These are phyloP conservation scores for Microtus pennsylvanicus DNA, from an alignment of 2,113 vertebrate genomes.

Conservation along the genomic window DNA sequence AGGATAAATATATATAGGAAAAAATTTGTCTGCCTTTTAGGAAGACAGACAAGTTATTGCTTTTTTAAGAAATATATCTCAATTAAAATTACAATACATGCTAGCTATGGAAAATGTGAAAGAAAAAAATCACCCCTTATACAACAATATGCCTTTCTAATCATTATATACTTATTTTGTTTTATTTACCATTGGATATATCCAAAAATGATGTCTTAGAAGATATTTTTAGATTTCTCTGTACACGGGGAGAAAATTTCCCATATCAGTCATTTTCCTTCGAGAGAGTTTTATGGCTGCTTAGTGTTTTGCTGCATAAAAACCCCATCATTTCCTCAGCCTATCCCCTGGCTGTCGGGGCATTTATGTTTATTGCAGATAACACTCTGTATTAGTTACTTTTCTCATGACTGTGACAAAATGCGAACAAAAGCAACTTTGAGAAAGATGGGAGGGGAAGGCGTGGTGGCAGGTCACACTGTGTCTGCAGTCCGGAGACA, in stretches of 20 bases:
- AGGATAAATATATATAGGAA: not conserved
- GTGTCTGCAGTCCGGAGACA: not conserved
- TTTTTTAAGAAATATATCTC: not conserved
- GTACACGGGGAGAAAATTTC: not conserved
- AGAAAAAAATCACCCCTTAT: not conserved
- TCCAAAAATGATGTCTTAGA: conserved; percentile 13
- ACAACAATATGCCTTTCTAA: not conserved
- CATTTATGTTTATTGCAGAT: conserved; percentile 30
- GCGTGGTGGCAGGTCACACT: not conserved
- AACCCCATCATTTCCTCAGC: not conserved
- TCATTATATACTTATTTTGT: not conserved
- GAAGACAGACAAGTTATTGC: not conserved
- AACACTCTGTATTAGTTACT: conserved; percentile 8
- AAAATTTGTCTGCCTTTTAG: conserved; percentile 22
- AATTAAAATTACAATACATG: not conserved
- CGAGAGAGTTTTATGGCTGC: not conserved
- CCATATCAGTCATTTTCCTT: not conserved
- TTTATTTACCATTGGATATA: conserved; percentile 42
- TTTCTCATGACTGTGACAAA: not conserved
- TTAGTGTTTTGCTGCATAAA: not conserved
- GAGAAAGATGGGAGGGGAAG: not conserved
- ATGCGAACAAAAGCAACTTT: not conserved
- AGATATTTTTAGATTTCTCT: conserved; percentile 42
- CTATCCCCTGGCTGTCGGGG: not conserved
- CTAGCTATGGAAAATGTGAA: conserved; percentile 2